Evolutionary conservation across 2,888 invertebrate genomes (phyloP).

Genomic region (Coleophora deauratella): DNA sequence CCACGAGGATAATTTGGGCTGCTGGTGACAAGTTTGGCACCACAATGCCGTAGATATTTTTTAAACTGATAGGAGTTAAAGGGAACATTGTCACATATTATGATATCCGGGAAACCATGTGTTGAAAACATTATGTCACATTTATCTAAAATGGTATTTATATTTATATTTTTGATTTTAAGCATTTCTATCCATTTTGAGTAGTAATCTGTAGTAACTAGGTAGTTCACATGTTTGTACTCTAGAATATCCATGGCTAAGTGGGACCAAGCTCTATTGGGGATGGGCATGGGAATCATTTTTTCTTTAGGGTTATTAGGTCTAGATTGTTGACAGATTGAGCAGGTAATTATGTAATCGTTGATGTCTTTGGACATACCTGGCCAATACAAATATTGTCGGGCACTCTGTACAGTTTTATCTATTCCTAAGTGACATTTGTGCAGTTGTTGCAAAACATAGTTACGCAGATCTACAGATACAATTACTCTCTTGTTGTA

Average conservation of each 20-base stretch:
- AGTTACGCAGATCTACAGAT: not conserved
- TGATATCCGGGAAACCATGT: not conserved
- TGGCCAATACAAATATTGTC: not conserved
- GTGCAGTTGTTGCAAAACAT: not conserved
- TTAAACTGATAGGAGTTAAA: too few relatives aligned
- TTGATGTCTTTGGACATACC: not conserved
- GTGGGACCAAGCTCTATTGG: not conserved
- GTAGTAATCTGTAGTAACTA: not conserved
- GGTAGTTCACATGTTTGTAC: not conserved
- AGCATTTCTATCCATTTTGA: not conserved
- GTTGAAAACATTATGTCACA: not conserved
- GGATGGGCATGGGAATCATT: not conserved
- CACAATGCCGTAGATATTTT: too few relatives aligned
- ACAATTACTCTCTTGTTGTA: not conserved
- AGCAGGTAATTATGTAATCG: not conserved
- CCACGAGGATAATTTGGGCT: not conserved
- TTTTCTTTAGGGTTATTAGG: not conserved
- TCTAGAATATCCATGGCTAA: not conserved
- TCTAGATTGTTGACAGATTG: not conserved
- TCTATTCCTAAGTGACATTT: not conserved
- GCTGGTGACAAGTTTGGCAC: too few relatives aligned
- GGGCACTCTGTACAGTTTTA: not conserved
- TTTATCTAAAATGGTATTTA: not conserved
- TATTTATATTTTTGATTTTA: not conserved
- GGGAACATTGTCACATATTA: not conserved